These are phyloP conservation scores for Norana najaformis DNA, from an alignment of 2,888 invertebrate species.

Conservation along the genomic window DNA sequence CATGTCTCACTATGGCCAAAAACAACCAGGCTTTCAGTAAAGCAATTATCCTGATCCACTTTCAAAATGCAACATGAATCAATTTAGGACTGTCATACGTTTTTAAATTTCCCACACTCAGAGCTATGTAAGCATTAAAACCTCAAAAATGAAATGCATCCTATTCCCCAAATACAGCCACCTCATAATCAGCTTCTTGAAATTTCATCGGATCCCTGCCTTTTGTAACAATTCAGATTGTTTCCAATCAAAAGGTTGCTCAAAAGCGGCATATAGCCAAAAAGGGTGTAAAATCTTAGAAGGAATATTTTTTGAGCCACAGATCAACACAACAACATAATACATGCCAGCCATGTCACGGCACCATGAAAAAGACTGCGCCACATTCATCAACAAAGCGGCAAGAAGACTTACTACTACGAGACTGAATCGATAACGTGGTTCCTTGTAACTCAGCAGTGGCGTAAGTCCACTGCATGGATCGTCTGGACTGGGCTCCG, in stretches of 20 bases:
- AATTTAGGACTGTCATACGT: not conserved
- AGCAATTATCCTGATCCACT: not conserved
- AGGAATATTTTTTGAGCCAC: not conserved
- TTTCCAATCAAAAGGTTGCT: not conserved
- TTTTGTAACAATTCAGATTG: not conserved
- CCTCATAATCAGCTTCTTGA: too few relatives aligned
- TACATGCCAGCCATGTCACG: not conserved
- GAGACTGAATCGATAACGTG: conserved; percentile 43
- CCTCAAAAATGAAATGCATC: not conserved
- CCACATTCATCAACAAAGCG: not conserved
- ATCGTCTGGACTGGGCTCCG: conserved; percentile 15
- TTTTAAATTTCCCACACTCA: not conserved
- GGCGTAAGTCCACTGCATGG: conserved; percentile 35
- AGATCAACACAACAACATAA: too few relatives aligned
- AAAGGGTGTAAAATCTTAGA: not conserved
- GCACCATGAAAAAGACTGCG: not conserved
- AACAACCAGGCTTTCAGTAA: not conserved
- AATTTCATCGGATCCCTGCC: too few relatives aligned
- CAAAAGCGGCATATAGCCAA: not conserved
- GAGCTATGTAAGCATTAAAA: not conserved
- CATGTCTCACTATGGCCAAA: not conserved
- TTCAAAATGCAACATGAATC: not conserved
- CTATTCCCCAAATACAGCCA: not conserved
- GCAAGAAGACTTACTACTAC: conserved; percentile 41
- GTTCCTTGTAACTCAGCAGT: conserved; percentile 41